Base-by-base conservation (phyloP, 2,797 vertebrate genomes). In the Lacerta viridis region DNA sequence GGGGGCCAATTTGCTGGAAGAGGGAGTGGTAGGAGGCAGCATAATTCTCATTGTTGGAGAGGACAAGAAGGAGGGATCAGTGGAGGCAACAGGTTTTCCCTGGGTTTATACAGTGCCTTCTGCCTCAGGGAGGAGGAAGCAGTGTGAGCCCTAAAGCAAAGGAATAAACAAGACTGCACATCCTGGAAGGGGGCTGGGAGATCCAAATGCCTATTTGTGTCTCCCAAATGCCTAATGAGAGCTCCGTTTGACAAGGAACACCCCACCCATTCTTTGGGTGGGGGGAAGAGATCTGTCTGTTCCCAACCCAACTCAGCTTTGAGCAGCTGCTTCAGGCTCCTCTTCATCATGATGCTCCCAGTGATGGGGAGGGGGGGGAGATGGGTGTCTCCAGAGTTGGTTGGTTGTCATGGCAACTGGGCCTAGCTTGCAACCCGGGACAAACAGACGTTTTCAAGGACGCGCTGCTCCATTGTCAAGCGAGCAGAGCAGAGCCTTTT, bases 401-500 rank as follows among this genome's bases (percentile, higher is more conserved):
- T 13, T 80, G 86, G 86, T 90, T 72, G 86, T 64, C 86, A 72
- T 77, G 78, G 72, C 86, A 90, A 90, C 90, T 0, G 2, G 86
- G 71, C 78, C 90, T 82, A 88, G 82, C 82, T 61, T 76, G 78
- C 83, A 20, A 43, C 36, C 25, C 77, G 41, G 78, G 84, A 77
- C 88, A 86, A 86, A 86, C 84, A 50, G 36, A 77, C 9, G 43
- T 82, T 89, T 82, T 68, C 84, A 87, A 90, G 85, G 85, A 85
- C 77, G 27, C 2, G 43, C 81, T 75, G 84, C 69, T 59, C 86
- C 83, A 90, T 90, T 90, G 90, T 90, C 86, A 86, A n/a, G 84
- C 71, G 11, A 79, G 29, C 61, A 33, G 46, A 29, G 78, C 29
- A 2, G 29, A 33, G 72, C 69, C 86, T 82, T 85, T 90, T 90